phyloP scores from a whole-genome alignment of 1,140 invertebrate genomes.

The Pseudomyrmex dendroicus region DNA sequence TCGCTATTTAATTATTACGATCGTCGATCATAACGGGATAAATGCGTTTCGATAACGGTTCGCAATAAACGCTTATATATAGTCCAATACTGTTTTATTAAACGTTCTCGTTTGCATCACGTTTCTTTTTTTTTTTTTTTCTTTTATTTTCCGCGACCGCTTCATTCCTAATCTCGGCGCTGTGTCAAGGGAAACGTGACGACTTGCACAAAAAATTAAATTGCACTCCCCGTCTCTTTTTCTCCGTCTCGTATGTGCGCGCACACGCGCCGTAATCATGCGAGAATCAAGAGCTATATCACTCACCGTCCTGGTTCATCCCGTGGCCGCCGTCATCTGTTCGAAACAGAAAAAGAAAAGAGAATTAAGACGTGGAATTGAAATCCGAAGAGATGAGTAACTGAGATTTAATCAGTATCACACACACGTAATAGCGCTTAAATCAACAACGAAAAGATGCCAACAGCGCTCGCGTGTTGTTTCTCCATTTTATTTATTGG shows the following conservation, averaged over 20 bases:
- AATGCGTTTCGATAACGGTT: conserved; percentile 62
- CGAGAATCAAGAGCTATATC: neutral
- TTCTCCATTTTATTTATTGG: neutral
- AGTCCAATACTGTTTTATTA: neutral
- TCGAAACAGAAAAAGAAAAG: conserved; percentile 71
- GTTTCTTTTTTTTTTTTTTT: no score
- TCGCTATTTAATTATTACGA: conserved; percentile 56
- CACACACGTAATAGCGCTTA: neutral
- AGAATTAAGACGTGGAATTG: conserved; percentile 44
- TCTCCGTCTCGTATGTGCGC: no score
- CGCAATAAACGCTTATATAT: conserved; percentile 21
- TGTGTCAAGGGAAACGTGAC: conserved; percentile 27
- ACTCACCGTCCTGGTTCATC: conserved; percentile 84
- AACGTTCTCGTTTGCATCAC: neutral
- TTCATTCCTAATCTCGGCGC: neutral
- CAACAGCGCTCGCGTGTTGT: neutral
- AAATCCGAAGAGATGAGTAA: conserved; percentile 11
- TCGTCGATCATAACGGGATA: conserved; percentile 62
- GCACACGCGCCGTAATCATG: neutral
- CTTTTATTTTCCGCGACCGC: no score
- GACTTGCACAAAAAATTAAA: neutral
- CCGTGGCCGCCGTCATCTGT: conserved; percentile 82
- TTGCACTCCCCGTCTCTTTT: neutral
- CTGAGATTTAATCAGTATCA: conserved; percentile 1
- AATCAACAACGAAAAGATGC: neutral